A percentile compares a stretch with the other conserved stretches of the same genome.
Evolutionary conservation across 2,888 invertebrate genomes (phyloP).

Genomic region (Encarsia formosa): DNA sequence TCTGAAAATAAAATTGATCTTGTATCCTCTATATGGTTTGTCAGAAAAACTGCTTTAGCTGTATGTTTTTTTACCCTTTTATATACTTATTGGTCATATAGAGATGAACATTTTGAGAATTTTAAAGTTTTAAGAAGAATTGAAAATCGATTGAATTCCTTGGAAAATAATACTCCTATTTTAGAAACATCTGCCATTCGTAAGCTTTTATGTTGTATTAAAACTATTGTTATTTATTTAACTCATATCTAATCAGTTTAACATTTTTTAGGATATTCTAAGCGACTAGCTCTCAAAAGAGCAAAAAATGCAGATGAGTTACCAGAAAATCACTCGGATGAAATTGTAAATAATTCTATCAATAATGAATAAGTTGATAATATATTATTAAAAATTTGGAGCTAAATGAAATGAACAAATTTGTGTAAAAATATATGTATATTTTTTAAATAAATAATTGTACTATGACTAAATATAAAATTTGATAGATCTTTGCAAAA

Average conservation of each 20-base stretch:
- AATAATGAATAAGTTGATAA: no score
- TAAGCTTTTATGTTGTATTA: slow-evolving; percentile 23
- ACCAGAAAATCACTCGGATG: no score
- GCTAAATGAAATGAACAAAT: no score
- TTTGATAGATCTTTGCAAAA: no score
- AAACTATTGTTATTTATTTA: not conserved
- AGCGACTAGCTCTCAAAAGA: slow-evolving; percentile 35
- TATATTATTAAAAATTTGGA: no score
- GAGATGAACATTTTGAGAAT: slow-evolving; percentile 39
- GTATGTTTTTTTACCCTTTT: slow-evolving; percentile 39
- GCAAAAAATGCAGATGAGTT: slow-evolving; percentile 28
- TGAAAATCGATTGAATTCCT: slow-evolving; percentile 36
- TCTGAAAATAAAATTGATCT: slow-evolving; percentile 37
- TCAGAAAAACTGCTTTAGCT: slow-evolving; percentile 37
- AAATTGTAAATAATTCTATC: no score
- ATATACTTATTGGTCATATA: slow-evolving; percentile 38
- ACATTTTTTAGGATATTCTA: slow-evolving; percentile 35
- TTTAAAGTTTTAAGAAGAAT: slow-evolving; percentile 40
- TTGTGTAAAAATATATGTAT: not conserved
- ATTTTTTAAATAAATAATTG: not conserved
- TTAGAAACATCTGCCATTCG: slow-evolving; percentile 28
- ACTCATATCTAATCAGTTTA: not conserved
- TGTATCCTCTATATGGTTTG: slow-evolving; percentile 36
- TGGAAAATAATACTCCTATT: slow-evolving; percentile 29
- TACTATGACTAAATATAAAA: slow-evolving; percentile 9